Conservation (phyloP, 2,113 vertebrate genomes). For the Macrotis lagotis region DNA sequence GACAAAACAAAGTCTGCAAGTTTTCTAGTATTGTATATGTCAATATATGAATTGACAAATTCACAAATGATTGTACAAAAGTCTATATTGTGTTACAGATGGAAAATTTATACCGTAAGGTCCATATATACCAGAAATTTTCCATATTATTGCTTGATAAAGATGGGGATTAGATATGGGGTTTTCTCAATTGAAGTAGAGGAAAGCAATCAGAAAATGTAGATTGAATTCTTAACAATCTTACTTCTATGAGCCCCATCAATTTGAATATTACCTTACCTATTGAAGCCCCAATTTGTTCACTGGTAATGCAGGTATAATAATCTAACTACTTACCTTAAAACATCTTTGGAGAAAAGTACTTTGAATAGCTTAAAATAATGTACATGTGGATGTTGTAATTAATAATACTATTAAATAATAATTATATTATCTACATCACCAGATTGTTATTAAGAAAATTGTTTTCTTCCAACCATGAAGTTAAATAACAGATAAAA, state of each 20-base stretch:
- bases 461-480: not conserved
- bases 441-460: not conserved
- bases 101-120: not conserved
- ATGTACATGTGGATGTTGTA: not conserved
- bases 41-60: not conserved
- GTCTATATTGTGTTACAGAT: not conserved
- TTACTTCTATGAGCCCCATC: not conserved
- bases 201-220: not conserved
- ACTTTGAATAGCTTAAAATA: not conserved
- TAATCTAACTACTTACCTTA: not conserved
- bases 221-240: not conserved
- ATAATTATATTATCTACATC: not conserved
- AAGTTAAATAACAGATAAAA: not conserved
- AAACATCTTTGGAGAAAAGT: not conserved
- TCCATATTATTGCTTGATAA: not conserved
- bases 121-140: constrained; percentile 8
- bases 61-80: constrained; percentile 17
- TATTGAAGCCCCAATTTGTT: not conserved
- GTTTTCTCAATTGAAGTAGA: not conserved
- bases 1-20: not conserved
- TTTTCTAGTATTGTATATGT: not conserved
- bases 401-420: not conserved
- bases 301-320: not conserved
- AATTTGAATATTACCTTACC: not conserved
- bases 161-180: not conserved